A percentile compares a stretch with the other conserved stretches of the same genome.
Evolutionary conservation across 2,113 vertebrate species (phyloP).

Genomic region (Tyto alba): DNA sequence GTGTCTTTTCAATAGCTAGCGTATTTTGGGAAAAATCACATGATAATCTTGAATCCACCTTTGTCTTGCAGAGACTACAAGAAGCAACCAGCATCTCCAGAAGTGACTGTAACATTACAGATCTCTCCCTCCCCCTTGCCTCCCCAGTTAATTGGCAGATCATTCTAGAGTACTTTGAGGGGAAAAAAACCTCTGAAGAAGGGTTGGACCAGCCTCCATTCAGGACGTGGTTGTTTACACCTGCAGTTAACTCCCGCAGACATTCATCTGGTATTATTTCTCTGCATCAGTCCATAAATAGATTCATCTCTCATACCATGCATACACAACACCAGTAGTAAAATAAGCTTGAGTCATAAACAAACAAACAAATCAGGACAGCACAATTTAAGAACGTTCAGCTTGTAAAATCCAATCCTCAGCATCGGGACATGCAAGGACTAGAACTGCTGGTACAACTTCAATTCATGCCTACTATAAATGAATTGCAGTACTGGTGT

Average conservation of each 20-base stretch:
- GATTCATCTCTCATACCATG: neutral
- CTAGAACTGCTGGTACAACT: neutral
- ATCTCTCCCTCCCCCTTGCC: neutral
- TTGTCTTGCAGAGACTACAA: neutral
- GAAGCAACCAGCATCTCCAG: neutral
- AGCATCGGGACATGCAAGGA: neutral
- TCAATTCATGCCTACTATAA: neutral
- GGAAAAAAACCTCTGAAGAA: neutral
- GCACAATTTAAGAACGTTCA: neutral
- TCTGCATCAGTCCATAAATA: neutral
- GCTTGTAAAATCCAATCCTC: neutral
- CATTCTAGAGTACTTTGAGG: neutral
- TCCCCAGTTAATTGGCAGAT: neutral
- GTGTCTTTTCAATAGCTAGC: neutral
- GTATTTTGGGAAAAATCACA: neutral
- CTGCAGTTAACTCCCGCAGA: neutral
- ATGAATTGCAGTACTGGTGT: neutral
- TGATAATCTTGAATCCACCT: neutral
- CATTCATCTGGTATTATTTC: neutral
- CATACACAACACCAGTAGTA: neutral
- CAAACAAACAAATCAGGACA: neutral
- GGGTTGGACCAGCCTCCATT: neutral
- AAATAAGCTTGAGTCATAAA: neutral
- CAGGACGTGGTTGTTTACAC: neutral
- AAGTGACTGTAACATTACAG: neutral